Conservation (phyloP, 1,140 invertebrate species). For the Drosophila funebris region DNA sequence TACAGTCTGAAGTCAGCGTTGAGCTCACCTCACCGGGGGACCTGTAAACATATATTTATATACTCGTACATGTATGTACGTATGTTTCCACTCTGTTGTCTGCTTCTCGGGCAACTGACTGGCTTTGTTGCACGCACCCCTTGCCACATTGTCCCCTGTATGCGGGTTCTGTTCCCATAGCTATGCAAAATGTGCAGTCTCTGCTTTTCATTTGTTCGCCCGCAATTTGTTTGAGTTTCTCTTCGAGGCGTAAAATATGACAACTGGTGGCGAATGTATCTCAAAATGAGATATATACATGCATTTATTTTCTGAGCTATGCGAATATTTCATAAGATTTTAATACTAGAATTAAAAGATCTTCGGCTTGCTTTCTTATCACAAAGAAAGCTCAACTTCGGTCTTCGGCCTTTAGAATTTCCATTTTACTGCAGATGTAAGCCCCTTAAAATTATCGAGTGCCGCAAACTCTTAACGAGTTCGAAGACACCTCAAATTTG, state of each 20-base stretch:
- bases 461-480: background rate
- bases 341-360: too few species aligned
- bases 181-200: conserved; percentile 18
- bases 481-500: background rate
- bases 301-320: background rate
- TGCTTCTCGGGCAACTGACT: conserved; percentile 1
- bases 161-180: background rate
- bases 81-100: background rate
- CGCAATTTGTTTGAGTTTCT: conserved; percentile 52
- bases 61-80: background rate
- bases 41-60: background rate
- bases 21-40: conserved; percentile 1
- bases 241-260: conserved; percentile 36
- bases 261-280: conserved; percentile 5
- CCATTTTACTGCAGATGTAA: too few species aligned
- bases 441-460: background rate
- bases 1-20: conserved; percentile 40
- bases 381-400: too few species aligned
- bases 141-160: background rate
- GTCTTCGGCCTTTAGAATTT: too few species aligned
- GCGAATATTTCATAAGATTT: background rate
- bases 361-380: too few species aligned
- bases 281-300: background rate
- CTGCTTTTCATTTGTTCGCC: conserved; percentile 16
- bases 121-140: background rate